Evolutionary conservation across 2,888 invertebrate species (phyloP).

Genomic region (Omphaloscelis lunosa): DNA sequence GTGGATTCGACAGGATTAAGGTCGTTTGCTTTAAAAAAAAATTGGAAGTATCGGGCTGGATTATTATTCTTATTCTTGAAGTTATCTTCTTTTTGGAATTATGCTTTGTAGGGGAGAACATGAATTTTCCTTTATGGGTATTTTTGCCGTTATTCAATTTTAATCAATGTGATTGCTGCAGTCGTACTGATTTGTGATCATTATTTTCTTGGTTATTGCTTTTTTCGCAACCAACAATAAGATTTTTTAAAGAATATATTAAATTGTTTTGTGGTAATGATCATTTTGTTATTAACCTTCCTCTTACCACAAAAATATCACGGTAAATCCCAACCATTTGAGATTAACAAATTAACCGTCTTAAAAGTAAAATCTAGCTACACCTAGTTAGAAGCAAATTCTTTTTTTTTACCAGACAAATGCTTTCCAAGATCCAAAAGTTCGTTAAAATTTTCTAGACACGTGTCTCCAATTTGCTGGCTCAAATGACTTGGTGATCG

Average conservation of each 20-base stretch:
- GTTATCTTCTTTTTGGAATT: background rate
- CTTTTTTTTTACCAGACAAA: conserved; percentile 37
- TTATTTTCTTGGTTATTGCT: background rate
- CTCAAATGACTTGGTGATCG: conserved; percentile 59
- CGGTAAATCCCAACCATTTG: background rate
- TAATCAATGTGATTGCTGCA: background rate
- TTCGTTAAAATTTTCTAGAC: conserved; percentile 68
- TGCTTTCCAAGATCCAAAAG: conserved; percentile 7
- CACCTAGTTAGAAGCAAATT: conserved; percentile 25
- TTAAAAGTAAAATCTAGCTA: conserved; percentile 17
- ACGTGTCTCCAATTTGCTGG: conserved; percentile 69
- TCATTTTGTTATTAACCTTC: background rate
- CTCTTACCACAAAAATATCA: background rate
- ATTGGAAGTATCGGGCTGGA: conserved; percentile 6
- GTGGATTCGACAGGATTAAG: conserved; percentile 42
- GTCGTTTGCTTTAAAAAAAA: conserved; percentile 16
- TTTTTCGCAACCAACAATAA: background rate
- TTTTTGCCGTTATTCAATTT: background rate
- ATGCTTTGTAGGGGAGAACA: background rate
- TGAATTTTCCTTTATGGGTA: background rate
- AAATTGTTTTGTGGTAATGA: no score
- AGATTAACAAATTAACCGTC: background rate
- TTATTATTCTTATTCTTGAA: conserved; percentile 1
- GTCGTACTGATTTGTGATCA: background rate
- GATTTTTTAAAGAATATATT: background rate